phyloP scores from a whole-genome alignment of 2,113 vertebrate species.

The Tetrao urogallus region DNA sequence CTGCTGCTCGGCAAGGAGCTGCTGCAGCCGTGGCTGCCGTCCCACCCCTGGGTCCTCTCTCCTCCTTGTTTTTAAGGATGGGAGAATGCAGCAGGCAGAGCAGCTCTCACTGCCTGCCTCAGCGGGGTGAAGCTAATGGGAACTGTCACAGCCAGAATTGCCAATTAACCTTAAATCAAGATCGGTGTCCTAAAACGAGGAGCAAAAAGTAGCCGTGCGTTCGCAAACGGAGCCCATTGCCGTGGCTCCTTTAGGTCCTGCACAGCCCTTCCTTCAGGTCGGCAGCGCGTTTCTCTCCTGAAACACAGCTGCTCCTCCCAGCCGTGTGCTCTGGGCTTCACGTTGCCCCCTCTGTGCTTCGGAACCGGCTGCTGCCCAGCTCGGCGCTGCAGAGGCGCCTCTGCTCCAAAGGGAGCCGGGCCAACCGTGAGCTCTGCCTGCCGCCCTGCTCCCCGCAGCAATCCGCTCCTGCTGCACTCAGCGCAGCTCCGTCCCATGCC shows the following conservation, averaged over 20 bases:
- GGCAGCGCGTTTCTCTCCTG: too few species aligned
- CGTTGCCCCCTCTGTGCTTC: background rate
- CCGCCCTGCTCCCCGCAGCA: too few species aligned
- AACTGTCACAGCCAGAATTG: background rate
- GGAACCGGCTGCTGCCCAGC: background rate
- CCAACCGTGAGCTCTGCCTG: too few species aligned
- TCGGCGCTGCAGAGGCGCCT: too few species aligned
- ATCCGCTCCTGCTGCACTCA: too few species aligned
- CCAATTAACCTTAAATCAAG: background rate
- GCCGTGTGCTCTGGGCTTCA: background rate
- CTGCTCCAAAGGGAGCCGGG: too few species aligned
- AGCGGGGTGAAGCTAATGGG: background rate
- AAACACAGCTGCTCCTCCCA: too few species aligned
- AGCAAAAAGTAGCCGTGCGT: fast-evolving
- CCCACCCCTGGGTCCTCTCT: background rate
- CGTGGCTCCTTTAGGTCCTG: too few species aligned
- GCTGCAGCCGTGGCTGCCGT: background rate
- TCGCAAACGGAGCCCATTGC: background rate
- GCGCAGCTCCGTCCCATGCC: background rate
- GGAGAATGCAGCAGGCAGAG: too few species aligned
- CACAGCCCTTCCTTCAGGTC: too few species aligned
- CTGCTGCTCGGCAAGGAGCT: background rate
- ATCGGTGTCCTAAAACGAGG: background rate
- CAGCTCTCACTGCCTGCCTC: background rate
- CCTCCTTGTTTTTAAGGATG: too few species aligned